Evolutionary conservation across 2,797 vertebrate species (phyloP).

Genomic region (Xiphophorus birchmanni): DNA sequence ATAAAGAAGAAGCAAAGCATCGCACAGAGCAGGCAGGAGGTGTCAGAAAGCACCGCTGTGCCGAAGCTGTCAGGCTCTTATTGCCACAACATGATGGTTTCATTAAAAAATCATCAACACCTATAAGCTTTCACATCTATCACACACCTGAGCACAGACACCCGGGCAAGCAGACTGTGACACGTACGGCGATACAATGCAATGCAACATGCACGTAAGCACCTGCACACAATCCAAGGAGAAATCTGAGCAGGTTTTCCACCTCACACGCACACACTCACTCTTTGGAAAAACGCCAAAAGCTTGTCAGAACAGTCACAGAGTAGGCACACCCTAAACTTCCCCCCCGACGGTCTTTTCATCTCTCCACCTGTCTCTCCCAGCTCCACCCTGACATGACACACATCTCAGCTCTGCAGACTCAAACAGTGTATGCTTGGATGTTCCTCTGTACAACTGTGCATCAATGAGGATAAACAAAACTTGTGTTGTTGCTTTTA

Average conservation of each 20-base stretch:
- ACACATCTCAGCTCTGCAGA: slow-evolving; percentile 46
- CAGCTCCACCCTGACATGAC: slow-evolving; percentile 60
- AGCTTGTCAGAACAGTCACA: slow-evolving; percentile 75
- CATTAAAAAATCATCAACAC: slow-evolving; percentile 32
- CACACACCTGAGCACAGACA: slow-evolving; percentile 23
- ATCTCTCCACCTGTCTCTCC: slow-evolving; percentile 76
- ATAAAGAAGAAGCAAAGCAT: background rate
- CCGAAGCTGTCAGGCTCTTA: slow-evolving; percentile 34
- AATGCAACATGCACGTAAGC: slow-evolving; percentile 35
- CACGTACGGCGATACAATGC: slow-evolving; percentile 4
- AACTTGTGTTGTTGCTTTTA: slow-evolving; percentile 28
- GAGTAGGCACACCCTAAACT: slow-evolving; percentile 59
- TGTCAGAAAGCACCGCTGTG: slow-evolving; percentile 11
- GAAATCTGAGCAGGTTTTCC: slow-evolving; percentile 54
- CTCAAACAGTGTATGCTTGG: slow-evolving; percentile 33
- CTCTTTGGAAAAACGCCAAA: slow-evolving; percentile 73
- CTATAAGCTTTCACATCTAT: slow-evolving; percentile 32
- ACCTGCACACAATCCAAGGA: slow-evolving; percentile 51
- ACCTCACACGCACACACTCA: slow-evolving; percentile 14
- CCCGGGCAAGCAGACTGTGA: slow-evolving; percentile 5
- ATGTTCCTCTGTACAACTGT: slow-evolving; percentile 28
- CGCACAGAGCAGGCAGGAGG: slow-evolving; percentile 7
- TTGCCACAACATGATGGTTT: slow-evolving; percentile 19
- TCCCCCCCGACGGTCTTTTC: slow-evolving; percentile 60
- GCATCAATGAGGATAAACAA: slow-evolving; percentile 24